phyloP scores from a whole-genome alignment of 2,888 invertebrate genomes.

The Andrena haemorrhoa region DNA sequence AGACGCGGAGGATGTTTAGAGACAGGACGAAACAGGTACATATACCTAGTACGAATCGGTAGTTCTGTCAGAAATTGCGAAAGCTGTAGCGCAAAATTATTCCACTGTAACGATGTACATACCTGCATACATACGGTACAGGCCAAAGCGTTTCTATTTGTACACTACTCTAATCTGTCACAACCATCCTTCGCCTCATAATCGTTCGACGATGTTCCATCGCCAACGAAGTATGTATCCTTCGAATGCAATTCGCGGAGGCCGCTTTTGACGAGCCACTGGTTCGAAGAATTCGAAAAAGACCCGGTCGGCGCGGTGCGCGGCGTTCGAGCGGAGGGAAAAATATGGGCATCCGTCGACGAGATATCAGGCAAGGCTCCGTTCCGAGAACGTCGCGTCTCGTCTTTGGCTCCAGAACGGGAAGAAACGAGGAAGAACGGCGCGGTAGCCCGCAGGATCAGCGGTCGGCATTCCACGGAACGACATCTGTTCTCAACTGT shows the following conservation, averaged over 20 bases:
- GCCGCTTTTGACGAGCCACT: slow-evolving; percentile 37
- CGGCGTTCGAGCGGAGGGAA: slow-evolving; percentile 44
- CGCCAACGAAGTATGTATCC: slow-evolving; percentile 10
- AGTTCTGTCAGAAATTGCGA: too few relatives aligned
- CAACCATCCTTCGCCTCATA: too few relatives aligned
- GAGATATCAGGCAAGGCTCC: slow-evolving; percentile 53
- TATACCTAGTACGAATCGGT: too few relatives aligned
- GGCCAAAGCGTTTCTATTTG: too few relatives aligned
- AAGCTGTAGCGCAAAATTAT: too few relatives aligned
- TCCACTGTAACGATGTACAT: too few relatives aligned
- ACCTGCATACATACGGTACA: too few relatives aligned
- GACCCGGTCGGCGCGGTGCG: background rate
- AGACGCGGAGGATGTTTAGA: too few relatives aligned
- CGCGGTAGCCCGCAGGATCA: slow-evolving; percentile 57
- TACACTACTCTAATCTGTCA: too few relatives aligned
- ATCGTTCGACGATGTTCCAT: background rate
- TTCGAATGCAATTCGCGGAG: slow-evolving; percentile 4
- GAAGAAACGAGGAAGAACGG: slow-evolving; percentile 70
- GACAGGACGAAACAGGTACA: too few relatives aligned
- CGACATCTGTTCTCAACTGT: slow-evolving; percentile 80
- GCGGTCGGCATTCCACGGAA: slow-evolving; percentile 76
- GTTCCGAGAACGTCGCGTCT: slow-evolving; percentile 59
- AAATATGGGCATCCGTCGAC: slow-evolving; percentile 63
- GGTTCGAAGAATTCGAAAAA: slow-evolving; percentile 24
- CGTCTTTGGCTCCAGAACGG: slow-evolving; percentile 57